These are phyloP conservation scores for Bubo bubo DNA, from an alignment of 2,113 vertebrate genomes.

Conservation along the genomic window DNA sequence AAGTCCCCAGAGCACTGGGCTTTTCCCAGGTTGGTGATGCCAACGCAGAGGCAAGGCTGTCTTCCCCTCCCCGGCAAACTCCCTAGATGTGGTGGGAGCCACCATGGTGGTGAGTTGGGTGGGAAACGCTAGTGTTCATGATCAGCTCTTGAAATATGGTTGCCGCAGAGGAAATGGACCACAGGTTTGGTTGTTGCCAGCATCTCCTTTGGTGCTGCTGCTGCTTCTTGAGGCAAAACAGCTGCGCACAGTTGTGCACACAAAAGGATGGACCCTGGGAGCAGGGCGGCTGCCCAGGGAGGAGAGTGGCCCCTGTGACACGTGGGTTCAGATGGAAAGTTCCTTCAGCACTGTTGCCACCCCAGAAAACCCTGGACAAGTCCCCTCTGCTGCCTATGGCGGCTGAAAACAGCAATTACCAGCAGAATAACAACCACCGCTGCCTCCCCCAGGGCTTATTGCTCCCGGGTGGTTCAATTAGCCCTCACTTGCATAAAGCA, in stretches of 20 bases:
- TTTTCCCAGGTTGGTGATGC: rapidly evolving
- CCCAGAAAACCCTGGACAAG: neutral
- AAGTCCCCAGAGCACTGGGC: neutral
- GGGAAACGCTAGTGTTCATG: neutral
- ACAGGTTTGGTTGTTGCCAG: rapidly evolving
- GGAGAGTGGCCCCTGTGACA: neutral
- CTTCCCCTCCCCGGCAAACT: neutral
- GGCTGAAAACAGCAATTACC: neutral
- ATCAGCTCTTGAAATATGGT: neutral
- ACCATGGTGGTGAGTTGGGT: rapidly evolving
- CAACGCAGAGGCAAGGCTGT: rapidly evolving
- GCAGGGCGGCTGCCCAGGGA: neutral
- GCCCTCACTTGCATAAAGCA: neutral
- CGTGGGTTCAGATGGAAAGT: neutral
- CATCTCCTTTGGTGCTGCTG: neutral
- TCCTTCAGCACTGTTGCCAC: neutral
- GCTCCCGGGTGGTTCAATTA: neutral
- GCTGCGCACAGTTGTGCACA: rapidly evolving
- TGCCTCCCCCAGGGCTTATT: neutral
- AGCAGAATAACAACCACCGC: neutral
- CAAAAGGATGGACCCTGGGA: neutral
- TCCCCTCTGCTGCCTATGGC: neutral
- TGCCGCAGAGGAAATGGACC: rapidly evolving
- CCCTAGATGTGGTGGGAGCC: rapidly evolving
- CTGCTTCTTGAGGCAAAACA: neutral